Percentiles rank a stretch among this genome's conserved stretches.
Conservation (phyloP, 2,888 invertebrate genomes). For the Suillia variegata region DNA sequence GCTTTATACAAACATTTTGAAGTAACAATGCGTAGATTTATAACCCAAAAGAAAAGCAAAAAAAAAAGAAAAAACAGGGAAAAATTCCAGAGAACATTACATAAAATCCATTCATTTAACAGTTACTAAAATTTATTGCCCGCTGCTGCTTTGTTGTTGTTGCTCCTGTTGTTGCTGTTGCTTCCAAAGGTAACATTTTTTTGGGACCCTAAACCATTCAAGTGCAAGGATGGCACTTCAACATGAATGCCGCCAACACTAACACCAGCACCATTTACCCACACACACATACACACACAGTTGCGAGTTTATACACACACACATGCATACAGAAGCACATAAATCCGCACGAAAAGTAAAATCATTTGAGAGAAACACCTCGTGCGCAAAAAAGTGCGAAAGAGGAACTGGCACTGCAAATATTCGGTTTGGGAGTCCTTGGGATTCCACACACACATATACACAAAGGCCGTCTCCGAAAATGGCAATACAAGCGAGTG, state of each 20-base stretch:
- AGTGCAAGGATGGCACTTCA: background rate
- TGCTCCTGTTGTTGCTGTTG: no score
- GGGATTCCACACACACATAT: no score
- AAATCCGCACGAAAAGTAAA: background rate
- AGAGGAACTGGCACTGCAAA: no score
- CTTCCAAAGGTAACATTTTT: background rate
- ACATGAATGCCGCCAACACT: background rate
- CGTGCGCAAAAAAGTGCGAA: background rate
- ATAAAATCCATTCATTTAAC: conserved; percentile 53
- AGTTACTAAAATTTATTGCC: conserved; percentile 49
- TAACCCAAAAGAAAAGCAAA: no score
- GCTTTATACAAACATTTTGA: no score
- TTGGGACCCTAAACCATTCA: background rate
- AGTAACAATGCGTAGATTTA: no score
- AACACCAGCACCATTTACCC: no score
- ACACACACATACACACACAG: background rate
- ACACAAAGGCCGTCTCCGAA: background rate
- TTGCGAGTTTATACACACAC: background rate
- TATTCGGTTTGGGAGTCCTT: no score
- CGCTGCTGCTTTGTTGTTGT: background rate
- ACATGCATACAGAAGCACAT: background rate
- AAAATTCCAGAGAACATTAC: conserved; percentile 43
- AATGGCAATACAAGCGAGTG: background rate
- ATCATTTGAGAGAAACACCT: background rate
- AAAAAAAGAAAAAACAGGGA: no score